These are phyloP conservation scores for Hydrophis major DNA, from an alignment of 2,797 vertebrate genomes.

Conservation along the genomic window DNA sequence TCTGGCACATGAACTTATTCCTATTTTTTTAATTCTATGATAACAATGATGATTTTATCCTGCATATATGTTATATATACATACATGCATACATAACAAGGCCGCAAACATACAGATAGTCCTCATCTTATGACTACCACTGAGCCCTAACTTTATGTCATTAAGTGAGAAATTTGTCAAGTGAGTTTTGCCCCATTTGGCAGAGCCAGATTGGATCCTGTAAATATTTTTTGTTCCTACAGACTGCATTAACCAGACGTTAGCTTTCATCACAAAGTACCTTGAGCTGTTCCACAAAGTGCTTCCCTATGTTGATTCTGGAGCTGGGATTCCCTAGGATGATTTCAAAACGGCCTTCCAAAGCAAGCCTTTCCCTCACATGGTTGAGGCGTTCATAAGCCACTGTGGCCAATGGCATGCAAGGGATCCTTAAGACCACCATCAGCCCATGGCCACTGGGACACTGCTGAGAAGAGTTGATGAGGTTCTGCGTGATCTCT, in stretches of 20 bases:
- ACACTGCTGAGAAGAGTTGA: slow-evolving; percentile 84
- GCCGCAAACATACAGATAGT: not conserved
- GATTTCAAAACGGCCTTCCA: slow-evolving; percentile 92
- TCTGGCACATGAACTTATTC: not conserved
- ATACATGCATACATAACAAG: too few relatives aligned
- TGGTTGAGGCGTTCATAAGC: slow-evolving; percentile 87
- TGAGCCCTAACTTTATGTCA: too few relatives aligned
- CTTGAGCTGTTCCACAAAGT: slow-evolving; percentile 89
- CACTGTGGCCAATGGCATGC: slow-evolving; percentile 83
- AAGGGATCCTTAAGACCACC: slow-evolving; percentile 93
- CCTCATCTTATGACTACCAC: not conserved
- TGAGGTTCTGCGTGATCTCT: slow-evolving; percentile 91
- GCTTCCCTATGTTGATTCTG: slow-evolving; percentile 81
- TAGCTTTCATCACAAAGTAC: slow-evolving; percentile 63
- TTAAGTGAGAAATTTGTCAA: not conserved
- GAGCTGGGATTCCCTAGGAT: slow-evolving; percentile 86
- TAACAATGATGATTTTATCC: not conserved
- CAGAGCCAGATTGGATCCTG: not conserved
- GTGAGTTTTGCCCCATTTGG: not conserved
- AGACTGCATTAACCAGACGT: not conserved
- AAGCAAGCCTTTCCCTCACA: slow-evolving; percentile 85
- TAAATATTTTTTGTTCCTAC: not conserved
- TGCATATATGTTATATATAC: not conserved
- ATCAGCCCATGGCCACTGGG: slow-evolving; percentile 90
- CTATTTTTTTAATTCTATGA: not conserved